Conservation (phyloP, 2,888 invertebrate species). For the Drosophila gaucha region DNA sequence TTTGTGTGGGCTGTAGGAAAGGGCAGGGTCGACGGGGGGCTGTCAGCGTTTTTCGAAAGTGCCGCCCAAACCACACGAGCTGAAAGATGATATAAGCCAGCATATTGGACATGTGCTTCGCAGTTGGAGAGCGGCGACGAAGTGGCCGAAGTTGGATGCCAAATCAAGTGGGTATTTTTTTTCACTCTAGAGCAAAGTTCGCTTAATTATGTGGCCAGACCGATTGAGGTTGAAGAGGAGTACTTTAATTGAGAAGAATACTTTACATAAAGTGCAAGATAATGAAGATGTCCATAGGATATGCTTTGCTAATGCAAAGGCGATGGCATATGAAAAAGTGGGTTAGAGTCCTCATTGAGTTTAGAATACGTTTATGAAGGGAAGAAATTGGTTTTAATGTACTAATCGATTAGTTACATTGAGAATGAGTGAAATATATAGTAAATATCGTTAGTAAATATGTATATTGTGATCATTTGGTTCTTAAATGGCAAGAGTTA, state of each 20-base stretch:
- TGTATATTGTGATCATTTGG: too few relatives aligned
- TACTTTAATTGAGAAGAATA: constrained; percentile 26
- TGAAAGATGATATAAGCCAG: constrained; percentile 52
- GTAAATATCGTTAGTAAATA: too few relatives aligned
- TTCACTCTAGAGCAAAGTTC: constrained; percentile 28
- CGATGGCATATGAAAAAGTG: neutral
- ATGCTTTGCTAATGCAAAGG: neutral
- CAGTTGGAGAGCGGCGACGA: constrained; percentile 33
- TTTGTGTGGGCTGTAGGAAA: neutral
- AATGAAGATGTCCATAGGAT: constrained; percentile 13
- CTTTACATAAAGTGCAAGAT: constrained; percentile 8
- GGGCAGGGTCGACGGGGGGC: neutral
- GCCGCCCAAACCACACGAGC: constrained; percentile 31
- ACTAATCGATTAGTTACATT: too few relatives aligned
- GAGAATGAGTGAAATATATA: too few relatives aligned
- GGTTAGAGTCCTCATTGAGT: too few relatives aligned
- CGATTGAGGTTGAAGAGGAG: constrained; percentile 10
- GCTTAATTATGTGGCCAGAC: constrained; percentile 49
- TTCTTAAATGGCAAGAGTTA: too few relatives aligned
- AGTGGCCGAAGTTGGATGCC: constrained; percentile 34
- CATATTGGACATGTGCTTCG: constrained; percentile 56
- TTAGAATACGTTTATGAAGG: too few relatives aligned
- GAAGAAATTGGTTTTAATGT: neutral
- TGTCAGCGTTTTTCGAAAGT: constrained; percentile 52
- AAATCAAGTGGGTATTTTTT: constrained; percentile 23